phyloP scores from a whole-genome alignment of 2,113 vertebrate species.

The Brienomyrus longianalis region DNA sequence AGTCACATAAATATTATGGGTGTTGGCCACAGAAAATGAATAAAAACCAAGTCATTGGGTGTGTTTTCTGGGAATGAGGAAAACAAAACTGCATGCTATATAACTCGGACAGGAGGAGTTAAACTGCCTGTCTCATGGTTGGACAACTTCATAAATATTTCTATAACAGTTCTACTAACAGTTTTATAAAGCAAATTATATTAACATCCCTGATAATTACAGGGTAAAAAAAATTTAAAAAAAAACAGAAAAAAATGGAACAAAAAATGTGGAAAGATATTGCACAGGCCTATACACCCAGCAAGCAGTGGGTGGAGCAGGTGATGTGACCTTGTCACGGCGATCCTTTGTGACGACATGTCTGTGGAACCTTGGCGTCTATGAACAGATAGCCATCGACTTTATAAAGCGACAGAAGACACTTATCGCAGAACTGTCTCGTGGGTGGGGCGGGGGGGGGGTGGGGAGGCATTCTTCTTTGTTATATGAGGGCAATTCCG shows the following conservation, averaged over 20 bases:
- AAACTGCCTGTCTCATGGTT: neutral
- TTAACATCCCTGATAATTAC: neutral
- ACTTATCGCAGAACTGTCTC: slow-evolving; percentile 7
- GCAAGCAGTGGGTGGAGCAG: neutral
- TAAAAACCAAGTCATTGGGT: neutral
- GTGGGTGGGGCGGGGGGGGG: neutral
- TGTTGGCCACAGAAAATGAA: neutral
- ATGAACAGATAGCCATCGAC: neutral
- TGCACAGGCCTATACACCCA: neutral
- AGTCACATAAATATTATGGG: neutral
- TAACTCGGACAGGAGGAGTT: neutral
- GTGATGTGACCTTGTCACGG: neutral
- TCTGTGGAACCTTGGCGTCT: slow-evolving; percentile 8
- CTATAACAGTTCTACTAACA: neutral
- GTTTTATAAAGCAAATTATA: neutral
- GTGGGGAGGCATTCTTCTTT: neutral
- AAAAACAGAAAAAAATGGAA: neutral
- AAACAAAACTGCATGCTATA: neutral
- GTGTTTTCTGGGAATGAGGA: neutral
- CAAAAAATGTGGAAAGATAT: neutral
- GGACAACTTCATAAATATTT: neutral
- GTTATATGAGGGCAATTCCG: neutral
- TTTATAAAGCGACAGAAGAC: neutral
- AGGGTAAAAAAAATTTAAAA: neutral
- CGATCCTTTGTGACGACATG: neutral